Base-by-base conservation (phyloP, 1,140 invertebrate species). In the Rhopalosiphum maidis region DNA sequence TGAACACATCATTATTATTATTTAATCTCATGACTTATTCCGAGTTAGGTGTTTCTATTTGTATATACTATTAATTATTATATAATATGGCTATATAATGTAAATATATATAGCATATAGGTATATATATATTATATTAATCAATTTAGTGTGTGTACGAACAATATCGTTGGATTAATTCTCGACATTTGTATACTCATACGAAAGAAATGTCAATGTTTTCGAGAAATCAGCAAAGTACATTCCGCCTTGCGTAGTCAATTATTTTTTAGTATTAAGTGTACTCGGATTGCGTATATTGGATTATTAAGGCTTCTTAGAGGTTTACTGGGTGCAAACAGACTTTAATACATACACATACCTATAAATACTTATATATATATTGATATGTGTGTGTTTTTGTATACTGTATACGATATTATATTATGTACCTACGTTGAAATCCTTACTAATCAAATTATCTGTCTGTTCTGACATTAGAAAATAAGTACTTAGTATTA, bases 261-360 rank as follows among this genome's bases (percentile, higher is more conserved):
- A 89, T 54, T 89, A 54, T 89, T 54, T 25, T 89, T 89, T 35
- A 89, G 46, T 54, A 54, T 89, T 54, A 89, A 35, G 30, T 48
- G n/a, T 89, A 46, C 30, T 48, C 48, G 51, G n/a, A 90, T 54
- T 35, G 48, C n/a, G 43, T 37, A 54, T 55, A 55, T 15, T 23
- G 51, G 88, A 90, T 90, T 90, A 90, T 90, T 90, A 90, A 60
- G 88, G 88, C 88, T 90, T 90, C 88, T 60, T 41, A 55, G 37
- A 41, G 88, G 88, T 90, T 90, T 90, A 90, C 88, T 37, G 88
- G 37, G 88, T n/a, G n/a, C 54, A 90, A 90, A 90, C 88, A 60
- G 37, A 60, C 37, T 7, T 60, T 41, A 90, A 30, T 41, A 55
- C 37, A 88, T n/a, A 88, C 21, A n/a, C 25, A 87, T 51, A 51